Base-by-base conservation (phyloP, 92 coral and sea anemone genomes). In the Porites divaricata region DNA sequence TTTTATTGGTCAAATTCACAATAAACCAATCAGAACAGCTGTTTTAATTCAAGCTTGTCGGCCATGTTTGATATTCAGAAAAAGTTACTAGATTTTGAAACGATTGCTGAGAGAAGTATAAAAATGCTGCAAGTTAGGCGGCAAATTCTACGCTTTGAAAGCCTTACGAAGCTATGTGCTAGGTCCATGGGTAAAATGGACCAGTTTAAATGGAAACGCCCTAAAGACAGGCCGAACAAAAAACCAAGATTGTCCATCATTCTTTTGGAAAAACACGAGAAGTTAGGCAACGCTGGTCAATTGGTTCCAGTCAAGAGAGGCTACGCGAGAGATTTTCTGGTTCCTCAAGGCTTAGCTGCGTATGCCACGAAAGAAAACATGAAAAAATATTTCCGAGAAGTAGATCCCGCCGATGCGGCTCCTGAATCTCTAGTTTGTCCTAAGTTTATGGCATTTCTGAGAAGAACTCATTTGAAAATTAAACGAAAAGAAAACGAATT, bases 311-410 rank as follows among this genome's bases (percentile, higher is more conserved):
- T 97, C 4, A 90, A 95, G 70, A 91, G 98, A 41, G 98, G 99
- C 12, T 93, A 81, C 84, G 99, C 98, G 11, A 90, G 99, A 16
- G 95, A 89, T 80, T 82, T 72, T 67, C 91, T 97, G 35, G 87
- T 97, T 24, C 96, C 93, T 67, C 89, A 93, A 67, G 93, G 93
- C 15, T 79, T 92, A 80, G 99, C 99, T 63, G 97, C 90, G 0
- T 97, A 97, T 80, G 97, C 97, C 52, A 97, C 99, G 8, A 87
- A 85, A 81, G 99, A 97, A 48, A 97, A 97, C 79, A 91, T 89
- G 70, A 80, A 83, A 69, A 87, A 80, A 49, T 95, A 90, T 54
- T 93, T 93, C 2, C 82, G 82, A 45, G 76, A 90, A 21, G 92
- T 91, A 16, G 83, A 91, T 64, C 85, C 94, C 28, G 79, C 87